Evolutionary conservation across 2,888 invertebrate genomes (phyloP).

Genomic region (Apamea sordens): DNA sequence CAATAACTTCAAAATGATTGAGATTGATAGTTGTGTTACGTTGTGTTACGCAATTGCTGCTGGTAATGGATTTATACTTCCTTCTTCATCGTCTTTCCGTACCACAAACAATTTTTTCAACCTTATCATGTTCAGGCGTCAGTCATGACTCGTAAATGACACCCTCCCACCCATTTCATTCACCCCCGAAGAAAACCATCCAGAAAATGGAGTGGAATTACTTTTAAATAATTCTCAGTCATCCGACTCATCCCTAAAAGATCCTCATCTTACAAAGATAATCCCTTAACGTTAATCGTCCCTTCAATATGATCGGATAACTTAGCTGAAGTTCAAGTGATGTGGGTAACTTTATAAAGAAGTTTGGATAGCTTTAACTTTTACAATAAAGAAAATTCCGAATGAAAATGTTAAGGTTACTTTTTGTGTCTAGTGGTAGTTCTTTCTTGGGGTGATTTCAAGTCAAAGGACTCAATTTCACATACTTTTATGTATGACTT

Average conservation of each 20-base stretch:
- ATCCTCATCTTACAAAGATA: conserved; percentile 10
- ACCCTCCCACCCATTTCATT: not conserved
- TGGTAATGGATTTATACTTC: not conserved
- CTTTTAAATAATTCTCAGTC: not conserved
- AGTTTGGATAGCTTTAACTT: conserved; percentile 21
- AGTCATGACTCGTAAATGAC: not conserved
- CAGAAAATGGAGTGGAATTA: not conserved
- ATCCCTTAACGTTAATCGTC: conserved; percentile 39
- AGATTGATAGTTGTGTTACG: too few species aligned
- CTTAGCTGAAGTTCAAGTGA: conserved; percentile 25
- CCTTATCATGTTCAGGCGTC: not conserved
- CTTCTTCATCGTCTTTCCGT: not conserved
- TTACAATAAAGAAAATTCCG: not conserved
- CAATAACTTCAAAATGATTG: too few species aligned
- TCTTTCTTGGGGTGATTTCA: not conserved
- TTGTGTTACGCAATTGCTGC: too few species aligned
- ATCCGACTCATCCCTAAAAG: conserved; percentile 9
- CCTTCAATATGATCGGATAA: conserved; percentile 33
- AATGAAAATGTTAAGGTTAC: not conserved
- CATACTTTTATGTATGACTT: not conserved
- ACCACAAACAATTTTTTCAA: not conserved
- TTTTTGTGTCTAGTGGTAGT: not conserved
- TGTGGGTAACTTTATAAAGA: conserved; percentile 22
- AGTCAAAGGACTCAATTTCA: not conserved
- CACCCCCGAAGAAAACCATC: not conserved